Conservation (phyloP, 2,113 vertebrate genomes). For the Chaetura pelagica region DNA sequence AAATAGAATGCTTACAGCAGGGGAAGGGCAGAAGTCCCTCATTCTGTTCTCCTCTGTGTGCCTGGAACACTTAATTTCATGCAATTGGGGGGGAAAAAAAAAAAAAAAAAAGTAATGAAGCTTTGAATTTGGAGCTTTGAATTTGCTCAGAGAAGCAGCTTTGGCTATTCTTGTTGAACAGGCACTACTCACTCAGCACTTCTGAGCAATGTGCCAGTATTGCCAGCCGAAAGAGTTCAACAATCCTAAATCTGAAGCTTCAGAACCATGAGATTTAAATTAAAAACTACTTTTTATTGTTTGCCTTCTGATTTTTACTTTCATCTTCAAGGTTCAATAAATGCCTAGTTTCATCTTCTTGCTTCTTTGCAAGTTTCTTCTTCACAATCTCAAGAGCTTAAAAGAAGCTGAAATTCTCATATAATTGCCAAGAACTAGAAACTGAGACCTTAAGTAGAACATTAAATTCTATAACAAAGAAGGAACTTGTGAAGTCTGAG, state of each 20-base stretch:
- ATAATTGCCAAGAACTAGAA: background rate
- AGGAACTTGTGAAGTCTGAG: background rate
- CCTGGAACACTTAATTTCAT: background rate
- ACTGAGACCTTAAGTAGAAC: background rate
- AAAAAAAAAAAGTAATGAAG: background rate
- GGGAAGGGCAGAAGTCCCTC: background rate
- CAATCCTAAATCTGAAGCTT: background rate
- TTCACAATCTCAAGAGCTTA: background rate
- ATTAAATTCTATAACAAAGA: background rate
- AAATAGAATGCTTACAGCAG: background rate
- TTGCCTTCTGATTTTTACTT: background rate
- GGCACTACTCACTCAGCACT: background rate
- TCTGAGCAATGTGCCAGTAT: background rate
- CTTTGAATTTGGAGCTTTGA: background rate
- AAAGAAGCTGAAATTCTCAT: background rate
- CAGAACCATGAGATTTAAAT: slow-evolving; percentile 29
- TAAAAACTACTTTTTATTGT: background rate
- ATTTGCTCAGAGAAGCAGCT: background rate
- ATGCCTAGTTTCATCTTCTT: background rate
- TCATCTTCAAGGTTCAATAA: background rate
- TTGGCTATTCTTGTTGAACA: background rate
- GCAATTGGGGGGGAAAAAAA: background rate
- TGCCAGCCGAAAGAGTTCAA: background rate
- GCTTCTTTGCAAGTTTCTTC: background rate
- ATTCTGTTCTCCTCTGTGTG: background rate